Evolutionary conservation across 2,888 invertebrate genomes (phyloP), one percentile per base, ranked within the genome.

Genomic region (Diarsia mendica): DNA sequence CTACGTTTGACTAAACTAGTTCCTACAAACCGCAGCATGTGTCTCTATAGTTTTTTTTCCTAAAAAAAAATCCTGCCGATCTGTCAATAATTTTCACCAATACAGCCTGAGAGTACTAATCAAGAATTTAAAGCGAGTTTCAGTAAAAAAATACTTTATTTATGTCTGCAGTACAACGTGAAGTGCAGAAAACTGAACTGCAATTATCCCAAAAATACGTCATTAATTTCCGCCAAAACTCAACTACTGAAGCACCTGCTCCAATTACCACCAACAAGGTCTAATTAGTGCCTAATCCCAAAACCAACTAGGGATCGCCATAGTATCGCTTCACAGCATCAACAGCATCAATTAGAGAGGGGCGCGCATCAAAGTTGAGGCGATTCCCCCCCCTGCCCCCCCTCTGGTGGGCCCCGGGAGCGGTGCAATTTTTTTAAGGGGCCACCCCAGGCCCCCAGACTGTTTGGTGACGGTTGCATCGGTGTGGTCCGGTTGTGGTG

Each of bases 381-480:
- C 85, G 83, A 84, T 79, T 88, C 85, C 55, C 79, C 80, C 28
- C 73, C 78, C 83, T 75, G 6, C 8, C 5, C 79, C 82, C 75
- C 75, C 75, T n/a, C 63, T 60, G 44, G 44, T 63, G 80, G 83
- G 55, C 58, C 44, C 88, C 88, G 88, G 55, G 63, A 85, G 87
- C 88, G 92, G 91, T 93, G 93, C 94, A 94, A 93, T 93, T 95
- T 96, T 95, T 96, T 94, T 90, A 89, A 92, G 93, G 93, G 92
- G 91, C 86, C 86, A 75, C 94, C 91, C 90, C 89, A 79, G 68
- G 86, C 88, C 93, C 91, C 88, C 93, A 92, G 93, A 92, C 94
- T 92, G 94, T 94, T 93, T 94, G 95, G 95, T 96, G 96, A 95
- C 95, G 95, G 91, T 94, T 95, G 96, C 95, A 95, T 92, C 93